Base-by-base conservation (phyloP, 1,140 invertebrate species). In the Cryptotermes secundus region DNA sequence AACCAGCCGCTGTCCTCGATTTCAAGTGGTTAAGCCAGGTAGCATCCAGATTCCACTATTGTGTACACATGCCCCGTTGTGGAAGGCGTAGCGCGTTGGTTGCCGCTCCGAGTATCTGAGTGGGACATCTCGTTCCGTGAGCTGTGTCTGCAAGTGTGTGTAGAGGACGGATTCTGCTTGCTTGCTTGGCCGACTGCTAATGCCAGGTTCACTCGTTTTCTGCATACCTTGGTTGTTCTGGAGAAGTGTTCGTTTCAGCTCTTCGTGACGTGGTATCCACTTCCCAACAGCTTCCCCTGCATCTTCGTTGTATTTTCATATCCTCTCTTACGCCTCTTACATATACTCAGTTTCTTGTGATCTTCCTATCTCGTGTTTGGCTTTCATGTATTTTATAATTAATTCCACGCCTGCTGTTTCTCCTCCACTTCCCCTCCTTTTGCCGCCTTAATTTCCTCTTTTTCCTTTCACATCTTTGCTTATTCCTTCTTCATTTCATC, bases 11-110 rank as follows among this genome's bases (percentile, higher is more conserved):
- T 35, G 22, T 35, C 34, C 34, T 35, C 26, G 36, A 36, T 38
- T 35, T 38, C 80, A 80, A 38, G 34, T 38, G 80, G 80, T 80
- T 80, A 80, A 80, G 36, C 22, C 80, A 35, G 59, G 26, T 31
- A 72, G 7, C 59, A 72, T 26, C 31, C 59, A 72, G 26, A 72
- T 72, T 72, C 59, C 59, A 31, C 59, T 72, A 31, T 72, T 72
- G 59, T 72, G 59, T 72, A 72, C 31, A 72, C 59, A 72, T 14
- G n/a, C 59, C 59, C 3, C 45, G n/a, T n/a, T 7, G 19, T 22
- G 16, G 45, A 49, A 19, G 12, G 26, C 59, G n/a, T 72, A 72
- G 31, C 59, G n/a, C 59, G 6, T 12, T 31, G 59, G 59, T 31
- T 72, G 26, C 59, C 26, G 26, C 14, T 72, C 59, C 59, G 16